phyloP scores from a whole-genome alignment of 2,113 vertebrate species.

The Chaetodon auriga region DNA sequence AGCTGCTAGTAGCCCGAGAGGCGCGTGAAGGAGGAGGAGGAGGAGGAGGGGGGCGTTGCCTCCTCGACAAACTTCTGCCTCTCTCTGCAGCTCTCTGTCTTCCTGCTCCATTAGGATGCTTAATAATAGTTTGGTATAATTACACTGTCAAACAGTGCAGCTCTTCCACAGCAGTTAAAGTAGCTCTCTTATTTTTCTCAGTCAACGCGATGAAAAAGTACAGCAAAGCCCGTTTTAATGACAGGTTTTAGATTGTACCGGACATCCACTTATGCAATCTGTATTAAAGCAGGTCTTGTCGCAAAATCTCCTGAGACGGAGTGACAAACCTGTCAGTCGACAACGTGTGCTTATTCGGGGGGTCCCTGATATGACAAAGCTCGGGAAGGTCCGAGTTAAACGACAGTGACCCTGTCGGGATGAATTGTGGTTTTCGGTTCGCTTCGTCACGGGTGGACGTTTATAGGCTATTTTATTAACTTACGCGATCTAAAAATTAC shows the following conservation, averaged over 20 bases:
- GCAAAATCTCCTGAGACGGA: not conserved
- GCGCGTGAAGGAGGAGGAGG: slow-evolving; percentile 55
- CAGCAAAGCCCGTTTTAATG: not conserved
- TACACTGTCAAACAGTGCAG: slow-evolving; percentile 13
- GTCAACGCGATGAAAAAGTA: not conserved
- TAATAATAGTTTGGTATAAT: slow-evolving; percentile 28
- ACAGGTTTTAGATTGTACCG: not conserved
- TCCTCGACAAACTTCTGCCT: slow-evolving; percentile 62
- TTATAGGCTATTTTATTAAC: not conserved
- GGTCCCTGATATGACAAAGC: slow-evolving; percentile 24
- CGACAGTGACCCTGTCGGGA: slow-evolving; percentile 9
- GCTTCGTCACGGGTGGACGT: not conserved
- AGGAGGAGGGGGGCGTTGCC: not conserved
- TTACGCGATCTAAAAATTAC: not conserved
- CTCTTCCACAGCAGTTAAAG: not conserved
- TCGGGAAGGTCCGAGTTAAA: not conserved
- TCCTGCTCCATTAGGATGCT: slow-evolving; percentile 38
- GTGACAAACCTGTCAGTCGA: not conserved
- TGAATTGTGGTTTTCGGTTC: slow-evolving; percentile 30
- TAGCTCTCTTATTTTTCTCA: not conserved
- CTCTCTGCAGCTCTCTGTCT: slow-evolving; percentile 31
- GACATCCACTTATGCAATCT: not conserved
- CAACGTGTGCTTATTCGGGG: not conserved
- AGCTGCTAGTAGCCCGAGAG: slow-evolving; percentile 82
- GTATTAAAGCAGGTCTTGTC: not conserved